A percentile compares a stretch with the other conserved stretches of the same genome.
Evolutionary conservation across 2,797 vertebrate species (phyloP).

Genomic region (Lagodon rhomboides): DNA sequence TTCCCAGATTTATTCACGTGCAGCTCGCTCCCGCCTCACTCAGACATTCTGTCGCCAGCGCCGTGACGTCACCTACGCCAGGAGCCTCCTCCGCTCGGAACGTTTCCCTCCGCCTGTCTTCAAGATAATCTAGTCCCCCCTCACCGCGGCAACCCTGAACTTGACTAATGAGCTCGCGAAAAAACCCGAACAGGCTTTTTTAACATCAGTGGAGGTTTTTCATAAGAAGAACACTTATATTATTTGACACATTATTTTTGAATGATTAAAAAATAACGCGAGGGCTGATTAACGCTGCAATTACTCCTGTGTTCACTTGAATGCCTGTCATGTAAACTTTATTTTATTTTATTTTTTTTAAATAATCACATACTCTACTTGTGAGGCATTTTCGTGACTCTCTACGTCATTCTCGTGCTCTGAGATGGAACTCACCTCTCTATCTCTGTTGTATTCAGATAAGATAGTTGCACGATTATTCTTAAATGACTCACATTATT

Average conservation of each 20-base stretch:
- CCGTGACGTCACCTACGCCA: conserved; percentile 86
- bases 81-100: conserved; percentile 73
- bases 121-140: conserved; percentile 84
- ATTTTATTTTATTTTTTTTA: background rate
- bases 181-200: background rate
- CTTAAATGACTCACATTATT: background rate
- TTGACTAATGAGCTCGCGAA: conserved; percentile 24
- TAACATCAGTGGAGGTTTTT: background rate
- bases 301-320: background rate
- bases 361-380: background rate
- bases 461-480: conserved; percentile 3
- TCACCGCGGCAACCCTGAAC: conserved; percentile 49
- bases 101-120: conserved; percentile 82
- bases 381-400: background rate
- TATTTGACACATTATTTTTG: background rate
- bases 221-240: background rate
- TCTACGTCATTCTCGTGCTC: background rate
- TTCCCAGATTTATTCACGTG: conserved; percentile 89
- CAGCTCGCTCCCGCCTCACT: conserved; percentile 87
- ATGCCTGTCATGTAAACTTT: background rate
- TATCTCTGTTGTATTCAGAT: background rate
- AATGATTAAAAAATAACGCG: background rate
- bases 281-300: background rate
- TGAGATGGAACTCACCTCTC: background rate
- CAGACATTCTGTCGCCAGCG: conserved; percentile 91